A percentile compares a stretch with the other conserved stretches of the same genome.
Evolutionary conservation across 2,888 invertebrate genomes (phyloP).

Genomic region (Orthonychiurus folsomi): DNA sequence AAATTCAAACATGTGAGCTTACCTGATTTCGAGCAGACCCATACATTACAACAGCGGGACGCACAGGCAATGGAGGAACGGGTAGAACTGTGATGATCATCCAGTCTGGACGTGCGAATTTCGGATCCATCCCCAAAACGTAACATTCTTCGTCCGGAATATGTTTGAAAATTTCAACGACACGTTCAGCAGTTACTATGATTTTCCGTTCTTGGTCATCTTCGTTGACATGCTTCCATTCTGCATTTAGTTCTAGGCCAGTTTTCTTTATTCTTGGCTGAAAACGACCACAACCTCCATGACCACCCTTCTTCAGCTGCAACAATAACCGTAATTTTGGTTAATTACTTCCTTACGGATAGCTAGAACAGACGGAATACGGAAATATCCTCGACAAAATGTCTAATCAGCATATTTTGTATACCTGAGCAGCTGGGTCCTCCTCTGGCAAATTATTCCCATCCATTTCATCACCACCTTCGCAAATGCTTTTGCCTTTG

Average conservation of each 20-base stretch:
- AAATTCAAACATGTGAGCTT: too few relatives aligned
- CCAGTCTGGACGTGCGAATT: constrained; percentile 97
- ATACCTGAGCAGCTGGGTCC: constrained; percentile 39
- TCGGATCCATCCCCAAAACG: constrained; percentile 90
- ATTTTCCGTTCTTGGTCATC: constrained; percentile 97
- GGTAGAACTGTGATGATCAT: constrained; percentile 97
- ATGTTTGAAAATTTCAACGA: constrained; percentile 92
- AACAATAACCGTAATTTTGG: constrained; percentile 16
- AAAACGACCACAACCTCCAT: constrained; percentile 96
- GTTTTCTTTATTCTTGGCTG: constrained; percentile 85
- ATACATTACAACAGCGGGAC: constrained; percentile 98
- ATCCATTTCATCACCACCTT: constrained; percentile 97
- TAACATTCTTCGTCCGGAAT: constrained; percentile 95
- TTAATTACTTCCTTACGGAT: background rate
- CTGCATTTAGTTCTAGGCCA: constrained; percentile 88
- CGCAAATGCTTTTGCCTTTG: constrained; percentile 95
- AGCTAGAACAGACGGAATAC: too few relatives aligned
- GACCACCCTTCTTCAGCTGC: constrained; percentile 55
- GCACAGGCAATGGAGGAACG: constrained; percentile 89
- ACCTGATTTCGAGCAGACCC: constrained; percentile 89
- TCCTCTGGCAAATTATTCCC: constrained; percentile 58
- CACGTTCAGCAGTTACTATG: constrained; percentile 83
- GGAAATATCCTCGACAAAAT: too few relatives aligned
- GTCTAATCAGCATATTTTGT: background rate
- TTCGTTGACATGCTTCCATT: constrained; percentile 98